These are phyloP conservation scores for Neoaliturus tenellus DNA, from an alignment of 2,888 invertebrate genomes.

Conservation along the genomic window DNA sequence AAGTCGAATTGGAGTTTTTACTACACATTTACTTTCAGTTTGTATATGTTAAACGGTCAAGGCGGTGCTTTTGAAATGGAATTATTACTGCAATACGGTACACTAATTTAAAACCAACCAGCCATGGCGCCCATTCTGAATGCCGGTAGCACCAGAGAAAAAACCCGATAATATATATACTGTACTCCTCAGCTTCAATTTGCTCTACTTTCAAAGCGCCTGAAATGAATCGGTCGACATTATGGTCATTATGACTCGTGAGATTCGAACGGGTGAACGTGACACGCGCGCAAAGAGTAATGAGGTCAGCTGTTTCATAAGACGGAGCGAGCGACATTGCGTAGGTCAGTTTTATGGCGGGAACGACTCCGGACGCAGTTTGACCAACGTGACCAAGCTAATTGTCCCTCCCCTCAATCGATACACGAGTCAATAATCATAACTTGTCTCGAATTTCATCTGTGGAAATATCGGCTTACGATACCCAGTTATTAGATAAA, in stretches of 20 bases:
- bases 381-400: not conserved
- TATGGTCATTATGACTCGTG: slow-evolving; percentile 5
- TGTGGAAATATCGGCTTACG: not conserved
- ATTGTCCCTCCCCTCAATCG: not conserved
- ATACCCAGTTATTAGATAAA: not conserved
- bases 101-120: too few species aligned
- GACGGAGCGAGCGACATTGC: slow-evolving; percentile 6
- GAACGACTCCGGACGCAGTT: not conserved
- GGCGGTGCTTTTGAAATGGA: too few species aligned
- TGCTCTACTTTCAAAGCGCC: not conserved
- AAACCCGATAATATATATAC: too few species aligned
- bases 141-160: too few species aligned
- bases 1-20: too few species aligned
- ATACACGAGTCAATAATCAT: not conserved
- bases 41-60: too few species aligned
- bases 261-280: not conserved
- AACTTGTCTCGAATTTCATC: not conserved
- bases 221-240: not conserved
- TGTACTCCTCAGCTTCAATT: not conserved
- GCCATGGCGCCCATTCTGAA: too few species aligned
- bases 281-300: slow-evolving; percentile 17
- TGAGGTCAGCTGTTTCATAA: slow-evolving; percentile 33
- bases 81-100: too few species aligned
- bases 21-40: too few species aligned
- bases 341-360: slow-evolving; percentile 4